Base-by-base conservation (phyloP, 2,888 invertebrate genomes). In the Athetis lepigone region DNA sequence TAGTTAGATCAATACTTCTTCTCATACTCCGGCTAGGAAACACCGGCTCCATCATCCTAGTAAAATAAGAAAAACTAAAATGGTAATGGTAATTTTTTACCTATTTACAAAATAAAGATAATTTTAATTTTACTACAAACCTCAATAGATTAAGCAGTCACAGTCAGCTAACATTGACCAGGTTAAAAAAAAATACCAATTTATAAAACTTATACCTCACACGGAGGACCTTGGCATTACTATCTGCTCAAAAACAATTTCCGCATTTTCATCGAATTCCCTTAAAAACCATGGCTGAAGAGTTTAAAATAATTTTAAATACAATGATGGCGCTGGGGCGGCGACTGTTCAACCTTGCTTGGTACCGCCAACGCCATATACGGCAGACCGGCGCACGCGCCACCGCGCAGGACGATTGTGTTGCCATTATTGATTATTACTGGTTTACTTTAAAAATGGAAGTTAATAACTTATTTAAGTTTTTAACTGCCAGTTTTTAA, bases 271-370 rank as follows among this genome's bases (percentile, higher is more conserved):
- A 37, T 51, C 37, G 42, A 40, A 54, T 57, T 33, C 45, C 27
- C 33, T 36, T 51, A 37, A 61, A 51, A 57, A 39, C 11, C 21
- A 62, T 57, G 21, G n/a, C n/a, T 39, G 45, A 45, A 33, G 1
- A 45, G 16, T 56, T 72, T 57, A 55, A 52, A 68, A 68, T 69
- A 57, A 23, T 75, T 81, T 77, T 77, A 65, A 80, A 80, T 75
- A 77, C 75, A 80, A 79, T 76, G 76, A 79, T 78, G 75, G 77
- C 59, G 70, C 52, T 70, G 68, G 58, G 69, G 65, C 72, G 66
- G 73, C 64, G 59, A 80, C 83, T 86, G 86, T 84, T 81, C 84
- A 91, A 85, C 93, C 92, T 93, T 92, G 92, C 85, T 82, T 77
- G 77, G 68, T 73, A 78, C 81, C 63, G 52, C 92, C 91, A 70